Evolutionary conservation across 2,888 invertebrate genomes (phyloP), one percentile per base, ranked within the genome.

Genomic region (Dysmachus trigonus): DNA sequence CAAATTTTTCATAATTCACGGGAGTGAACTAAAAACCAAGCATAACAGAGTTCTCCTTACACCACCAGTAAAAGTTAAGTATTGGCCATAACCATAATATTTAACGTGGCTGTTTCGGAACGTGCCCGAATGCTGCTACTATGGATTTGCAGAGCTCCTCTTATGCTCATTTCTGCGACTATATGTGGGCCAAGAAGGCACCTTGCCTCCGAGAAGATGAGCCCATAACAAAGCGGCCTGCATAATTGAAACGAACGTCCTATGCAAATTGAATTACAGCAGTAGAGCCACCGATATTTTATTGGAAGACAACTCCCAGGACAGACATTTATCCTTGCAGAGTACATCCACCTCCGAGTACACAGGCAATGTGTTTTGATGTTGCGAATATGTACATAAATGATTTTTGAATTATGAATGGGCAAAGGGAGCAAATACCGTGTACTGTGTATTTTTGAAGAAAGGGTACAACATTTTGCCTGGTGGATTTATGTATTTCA

Each of bases 251-350:
- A 86, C 51, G 85, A 86, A 86, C 85, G 85, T 85, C 81, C 86
- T 84, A 86, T 86, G 86, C 81, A 86, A 86, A 86, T 86, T 86
- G 86, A 86, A 86, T 86, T 86, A 86, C 85, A 85, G 84, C 72
- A 76, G 62, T 62, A 83, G 76, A 38, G 77, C 53, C 62, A 86
- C 83, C 86, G 77, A 86, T 86, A 84, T 86, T 86, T 86, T 86
- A 86, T 86, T 84, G 77, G 77, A 77, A 72, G 85, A 85, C 85
- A 86, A 86, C 73, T 86, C 86, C 86, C 86, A 62, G 41, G 85
- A 53, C 33, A 81, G 73, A 86, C 86, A 86, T 86, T 81, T 85
- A 79, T 86, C 71, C 85, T 51, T 53, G 47, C 85, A 35, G 74
- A 76, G 76, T 74, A 76, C 76, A 85, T 47, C 74, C 35, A 85